Evolutionary conservation across 2,797 vertebrate species (phyloP), one percentile per base, ranked within the genome.

Genomic region (Arrhamphus sclerolepis): DNA sequence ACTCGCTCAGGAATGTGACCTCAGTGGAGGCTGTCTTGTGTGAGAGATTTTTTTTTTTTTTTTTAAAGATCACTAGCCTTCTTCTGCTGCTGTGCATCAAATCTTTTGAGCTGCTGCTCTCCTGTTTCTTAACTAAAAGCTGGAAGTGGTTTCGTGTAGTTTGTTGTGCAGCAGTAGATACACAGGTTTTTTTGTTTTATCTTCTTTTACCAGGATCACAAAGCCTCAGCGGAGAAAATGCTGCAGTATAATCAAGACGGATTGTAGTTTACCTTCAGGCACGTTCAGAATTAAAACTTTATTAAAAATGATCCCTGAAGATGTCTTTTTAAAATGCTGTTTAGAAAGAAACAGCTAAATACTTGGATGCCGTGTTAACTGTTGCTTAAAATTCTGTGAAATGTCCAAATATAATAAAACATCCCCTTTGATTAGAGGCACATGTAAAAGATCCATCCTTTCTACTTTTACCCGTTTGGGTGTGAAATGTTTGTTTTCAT

Each of bases 1-100:
- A 61, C 84, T 86, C 78, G 52, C 78, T 84, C 61, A 85, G 90
- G 91, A 93, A 93, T 92, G 91, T 86, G 90, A 90, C 90, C 90
- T 84, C 81, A 17, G 56, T 29, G 47, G 77, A 88, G 82, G 78
- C 82, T 57, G 70, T 84, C 80, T 78, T 86, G 70, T 81, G 81
- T 64, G 13, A 76, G 72, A 77, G 70, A 62, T 49, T 78, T 75
- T 60, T n/a, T n/a, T n/a, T n/a, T n/a, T n/a, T n/a, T n/a, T n/a
- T n/a, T n/a, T n/a, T n/a, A n/a, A n/a, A 70, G 77, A 81, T 88
- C 44, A 64, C 86, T 76, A 49, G 74, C 71, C 68, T 75, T 72
- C 75, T 66, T 42, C 57, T 67, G 62, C 56, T 67, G 55, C 40
- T 44, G 69, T 60, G 38, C 43, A 40, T 44, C 57, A 67, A 65